A percentile compares a stretch with the other conserved stretches of the same genome.
Evolutionary conservation across 1,140 invertebrate species (phyloP).

Genomic region (Ooceraea biroi): DNA sequence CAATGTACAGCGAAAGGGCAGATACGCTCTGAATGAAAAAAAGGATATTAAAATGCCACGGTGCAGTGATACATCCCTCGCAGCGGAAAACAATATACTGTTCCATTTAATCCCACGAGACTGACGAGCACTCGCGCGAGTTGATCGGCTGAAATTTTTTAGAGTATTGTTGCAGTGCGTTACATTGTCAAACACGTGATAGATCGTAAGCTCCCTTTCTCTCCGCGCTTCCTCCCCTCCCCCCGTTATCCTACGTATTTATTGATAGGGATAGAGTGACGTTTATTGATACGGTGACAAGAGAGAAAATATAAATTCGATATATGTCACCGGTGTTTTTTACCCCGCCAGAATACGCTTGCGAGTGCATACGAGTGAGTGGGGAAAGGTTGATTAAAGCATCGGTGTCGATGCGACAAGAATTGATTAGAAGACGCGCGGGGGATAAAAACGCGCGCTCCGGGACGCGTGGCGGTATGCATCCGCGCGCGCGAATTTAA

Average conservation of each 20-base stretch:
- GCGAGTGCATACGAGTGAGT: too few species aligned
- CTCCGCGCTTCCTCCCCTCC: too few species aligned
- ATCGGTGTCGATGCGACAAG: constrained; percentile 29
- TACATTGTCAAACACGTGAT: constrained; percentile 36
- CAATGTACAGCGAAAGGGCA: not conserved
- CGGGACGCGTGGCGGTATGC: constrained; percentile 20
- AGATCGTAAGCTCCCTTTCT: constrained; percentile 2
- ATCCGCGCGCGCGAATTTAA: constrained; percentile 46
- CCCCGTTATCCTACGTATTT: constrained; percentile 23
- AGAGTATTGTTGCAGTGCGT: not conserved
- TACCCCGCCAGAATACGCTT: constrained; percentile 15
- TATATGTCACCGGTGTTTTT: constrained; percentile 34
- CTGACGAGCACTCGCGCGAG: not conserved
- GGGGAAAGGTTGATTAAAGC: constrained; percentile 47
- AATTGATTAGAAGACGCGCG: constrained; percentile 36
- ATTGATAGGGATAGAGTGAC: constrained; percentile 40
- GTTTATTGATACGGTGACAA: constrained; percentile 44
- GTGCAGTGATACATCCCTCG: not conserved
- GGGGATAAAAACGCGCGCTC: constrained; percentile 26
- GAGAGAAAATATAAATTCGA: constrained; percentile 47
- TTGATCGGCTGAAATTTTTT: not conserved
- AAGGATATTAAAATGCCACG: not conserved
- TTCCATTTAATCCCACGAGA: constrained; percentile 17
- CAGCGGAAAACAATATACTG: not conserved
- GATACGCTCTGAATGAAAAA: not conserved